Evolutionary conservation across 2,797 vertebrate genomes (phyloP).

Genomic region (Uromys caudimaculatus): DNA sequence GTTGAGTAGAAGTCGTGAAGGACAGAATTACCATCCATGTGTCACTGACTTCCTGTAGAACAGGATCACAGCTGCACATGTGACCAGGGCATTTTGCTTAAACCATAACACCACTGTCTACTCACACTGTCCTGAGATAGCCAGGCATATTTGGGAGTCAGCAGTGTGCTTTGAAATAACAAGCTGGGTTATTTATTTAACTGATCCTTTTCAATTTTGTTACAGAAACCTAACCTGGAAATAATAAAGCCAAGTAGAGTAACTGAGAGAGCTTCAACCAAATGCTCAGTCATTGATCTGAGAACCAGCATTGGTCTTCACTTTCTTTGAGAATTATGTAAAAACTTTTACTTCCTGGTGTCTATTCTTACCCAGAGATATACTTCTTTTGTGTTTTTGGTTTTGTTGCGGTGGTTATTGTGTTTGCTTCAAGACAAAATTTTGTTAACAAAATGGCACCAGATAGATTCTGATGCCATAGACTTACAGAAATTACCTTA

Average conservation of each 20-base stretch:
- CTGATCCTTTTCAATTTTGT: slow-evolving; percentile 9
- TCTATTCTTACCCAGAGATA: slow-evolving; percentile 33
- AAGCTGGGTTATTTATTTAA: slow-evolving; percentile 7
- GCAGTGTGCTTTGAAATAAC: neutral
- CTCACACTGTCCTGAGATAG: neutral
- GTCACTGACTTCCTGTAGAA: neutral
- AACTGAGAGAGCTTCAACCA: neutral
- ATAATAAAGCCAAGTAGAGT: slow-evolving; percentile 43
- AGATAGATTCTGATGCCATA: neutral
- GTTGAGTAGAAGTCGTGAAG: neutral
- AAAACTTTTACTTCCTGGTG: neutral
- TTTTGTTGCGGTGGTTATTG: neutral
- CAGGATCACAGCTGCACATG: neutral
- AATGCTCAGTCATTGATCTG: neutral
- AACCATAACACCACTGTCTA: neutral
- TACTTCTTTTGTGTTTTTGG: neutral
- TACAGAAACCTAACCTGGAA: slow-evolving; percentile 1
- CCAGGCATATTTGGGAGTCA: neutral
- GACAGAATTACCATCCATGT: neutral
- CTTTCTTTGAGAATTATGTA: neutral
- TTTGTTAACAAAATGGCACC: slow-evolving; percentile 27
- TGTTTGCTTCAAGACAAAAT: slow-evolving; percentile 52
- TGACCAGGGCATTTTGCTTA: neutral
- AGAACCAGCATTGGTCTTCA: neutral
- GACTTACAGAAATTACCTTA: neutral